A percentile compares a stretch with the other conserved stretches of the same genome.
Evolutionary conservation across 1,140 invertebrate genomes (phyloP).

Genomic region (Halyomorpha halys): DNA sequence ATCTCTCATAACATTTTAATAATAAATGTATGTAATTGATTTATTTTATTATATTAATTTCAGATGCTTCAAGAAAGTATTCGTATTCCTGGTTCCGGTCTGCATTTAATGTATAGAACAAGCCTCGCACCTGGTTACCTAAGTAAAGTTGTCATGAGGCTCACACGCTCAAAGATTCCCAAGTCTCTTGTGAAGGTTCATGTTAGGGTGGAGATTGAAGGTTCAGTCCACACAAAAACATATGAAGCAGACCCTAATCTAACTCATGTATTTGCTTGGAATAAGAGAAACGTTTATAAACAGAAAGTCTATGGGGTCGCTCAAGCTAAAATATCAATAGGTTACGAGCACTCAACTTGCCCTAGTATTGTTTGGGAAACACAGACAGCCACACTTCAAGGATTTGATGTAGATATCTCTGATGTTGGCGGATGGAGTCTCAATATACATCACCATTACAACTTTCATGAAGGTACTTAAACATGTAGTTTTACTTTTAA

Average conservation of each 20-base stretch:
- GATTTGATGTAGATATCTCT: conserved; percentile 95
- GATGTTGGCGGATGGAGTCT: conserved; percentile 96
- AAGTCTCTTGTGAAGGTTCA: conserved; percentile 74
- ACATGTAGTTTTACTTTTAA: too few relatives aligned
- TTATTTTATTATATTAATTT: conserved; percentile 29
- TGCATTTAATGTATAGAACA: conserved; percentile 87
- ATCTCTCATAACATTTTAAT: too few relatives aligned
- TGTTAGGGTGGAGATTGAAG: conserved; percentile 81
- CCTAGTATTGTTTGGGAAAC: conserved; percentile 82
- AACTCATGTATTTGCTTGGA: conserved; percentile 92
- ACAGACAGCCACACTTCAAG: conserved; percentile 82
- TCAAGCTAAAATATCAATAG: conserved; percentile 76
- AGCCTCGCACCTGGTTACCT: conserved; percentile 84
- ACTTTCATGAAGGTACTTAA: conserved; percentile 77
- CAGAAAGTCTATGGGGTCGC: conserved; percentile 89
- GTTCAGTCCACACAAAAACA: conserved; percentile 76
- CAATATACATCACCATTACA: conserved; percentile 96
- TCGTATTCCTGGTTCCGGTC: conserved; percentile 78
- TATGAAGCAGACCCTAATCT: conserved; percentile 93
- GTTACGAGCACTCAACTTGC: conserved; percentile 88
- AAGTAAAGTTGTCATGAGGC: conserved; percentile 80
- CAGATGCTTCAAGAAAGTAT: conserved; percentile 92
- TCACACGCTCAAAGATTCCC: conserved; percentile 72
- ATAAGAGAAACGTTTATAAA: conserved; percentile 92
- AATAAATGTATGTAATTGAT: too few relatives aligned